A percentile compares a stretch with the other conserved stretches of the same genome.
Conservation (phyloP, 1,140 invertebrate species). For the Drosophila serrata region DNA sequence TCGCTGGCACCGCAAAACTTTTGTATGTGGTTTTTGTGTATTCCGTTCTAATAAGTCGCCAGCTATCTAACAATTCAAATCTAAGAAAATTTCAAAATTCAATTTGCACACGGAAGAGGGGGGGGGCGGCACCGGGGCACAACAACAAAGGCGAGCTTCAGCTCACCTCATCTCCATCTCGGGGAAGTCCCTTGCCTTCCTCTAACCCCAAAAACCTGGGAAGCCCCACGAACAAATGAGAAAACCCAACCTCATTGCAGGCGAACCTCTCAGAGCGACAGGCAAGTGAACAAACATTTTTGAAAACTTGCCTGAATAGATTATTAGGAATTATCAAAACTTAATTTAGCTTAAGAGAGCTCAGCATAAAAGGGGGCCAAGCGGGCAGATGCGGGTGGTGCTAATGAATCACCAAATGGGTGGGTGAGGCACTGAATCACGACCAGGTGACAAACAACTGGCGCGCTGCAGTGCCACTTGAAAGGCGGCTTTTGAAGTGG, state of each 20-base stretch:
- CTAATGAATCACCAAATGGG: slow-evolving; percentile 59
- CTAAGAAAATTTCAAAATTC: slow-evolving; percentile 79
- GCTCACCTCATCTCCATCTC: slow-evolving; percentile 13
- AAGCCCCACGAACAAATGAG: not conserved
- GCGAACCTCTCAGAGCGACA: slow-evolving; percentile 43
- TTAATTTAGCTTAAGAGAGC: slow-evolving; percentile 79
- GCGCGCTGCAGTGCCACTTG: slow-evolving; percentile 46
- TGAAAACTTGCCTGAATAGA: slow-evolving; percentile 80
- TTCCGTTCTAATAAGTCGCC: slow-evolving; percentile 69
- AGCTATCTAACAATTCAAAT: slow-evolving; percentile 72
- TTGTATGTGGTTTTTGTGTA: slow-evolving; percentile 43
- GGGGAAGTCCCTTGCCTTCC: not conserved
- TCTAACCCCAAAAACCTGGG: not conserved
- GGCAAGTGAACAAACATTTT: slow-evolving; percentile 76
- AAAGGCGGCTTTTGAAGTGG: slow-evolving; percentile 78
- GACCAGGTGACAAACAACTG: slow-evolving; percentile 71
- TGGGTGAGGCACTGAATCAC: slow-evolving; percentile 14
- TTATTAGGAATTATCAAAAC: slow-evolving; percentile 84
- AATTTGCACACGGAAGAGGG: slow-evolving; percentile 65
- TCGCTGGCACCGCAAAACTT: slow-evolving; percentile 58
- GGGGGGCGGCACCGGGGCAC: slow-evolving; percentile 26
- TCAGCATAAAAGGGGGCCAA: slow-evolving; percentile 9
- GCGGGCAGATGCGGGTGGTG: slow-evolving; percentile 28
- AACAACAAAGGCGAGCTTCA: slow-evolving; percentile 49
- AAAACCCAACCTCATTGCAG: slow-evolving; percentile 3